A percentile compares a stretch with the other conserved stretches of the same genome.
Conservation (phyloP, 2,888 invertebrate species). For the Lycocerus yunnanus region DNA sequence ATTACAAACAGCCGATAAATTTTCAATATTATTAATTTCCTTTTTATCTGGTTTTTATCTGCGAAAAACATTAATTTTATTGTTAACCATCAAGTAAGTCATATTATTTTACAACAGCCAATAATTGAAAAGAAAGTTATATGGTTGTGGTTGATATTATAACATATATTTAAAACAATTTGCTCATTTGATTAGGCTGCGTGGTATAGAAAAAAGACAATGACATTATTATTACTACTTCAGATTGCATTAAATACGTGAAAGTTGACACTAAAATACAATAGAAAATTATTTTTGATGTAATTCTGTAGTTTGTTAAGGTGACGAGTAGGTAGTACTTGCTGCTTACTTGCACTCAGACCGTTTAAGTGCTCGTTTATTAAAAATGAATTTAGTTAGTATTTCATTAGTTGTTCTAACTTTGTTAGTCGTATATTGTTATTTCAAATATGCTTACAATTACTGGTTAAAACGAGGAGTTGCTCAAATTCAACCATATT, state of each 20-base stretch:
- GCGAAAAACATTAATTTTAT: too few species aligned
- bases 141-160: not conserved
- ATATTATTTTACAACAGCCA: too few species aligned
- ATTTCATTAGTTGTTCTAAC: not conserved
- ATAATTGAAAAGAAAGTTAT: not conserved
- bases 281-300: not conserved
- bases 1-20: too few species aligned
- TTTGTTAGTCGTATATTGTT: constrained; percentile 35
- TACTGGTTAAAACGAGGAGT: constrained; percentile 67
- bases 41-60: too few species aligned
- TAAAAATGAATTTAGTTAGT: not conserved
- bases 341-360: not conserved
- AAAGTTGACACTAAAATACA: not conserved
- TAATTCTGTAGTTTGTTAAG: not conserved
- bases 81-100: too few species aligned
- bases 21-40: too few species aligned
- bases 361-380: not conserved
- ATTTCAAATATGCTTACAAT: constrained; percentile 56
- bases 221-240: not conserved
- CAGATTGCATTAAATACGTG: not conserved
- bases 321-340: too few species aligned
- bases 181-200: not conserved
- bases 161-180: not conserved
- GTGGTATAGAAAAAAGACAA: not conserved
- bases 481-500: constrained; percentile 60